Conservation (phyloP, 1,140 invertebrate species). For the Heliconius himera region DNA sequence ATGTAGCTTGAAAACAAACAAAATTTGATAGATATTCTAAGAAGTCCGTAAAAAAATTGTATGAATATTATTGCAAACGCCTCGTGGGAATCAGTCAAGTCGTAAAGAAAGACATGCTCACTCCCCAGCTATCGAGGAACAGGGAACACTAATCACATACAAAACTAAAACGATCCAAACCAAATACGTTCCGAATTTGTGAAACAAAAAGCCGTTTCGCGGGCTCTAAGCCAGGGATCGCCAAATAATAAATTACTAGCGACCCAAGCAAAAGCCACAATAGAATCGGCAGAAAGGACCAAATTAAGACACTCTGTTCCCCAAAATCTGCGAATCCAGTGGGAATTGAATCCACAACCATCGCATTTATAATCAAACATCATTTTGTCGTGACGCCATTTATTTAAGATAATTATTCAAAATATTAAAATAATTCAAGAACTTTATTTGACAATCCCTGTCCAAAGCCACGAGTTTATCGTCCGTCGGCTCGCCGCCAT, state of each 20-base stretch:
- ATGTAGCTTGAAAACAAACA: too few relatives aligned
- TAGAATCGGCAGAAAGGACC: too few relatives aligned
- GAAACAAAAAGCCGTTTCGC: constrained; percentile 45
- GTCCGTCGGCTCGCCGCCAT: constrained; percentile 48
- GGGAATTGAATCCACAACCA: too few relatives aligned
- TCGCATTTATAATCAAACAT: too few relatives aligned
- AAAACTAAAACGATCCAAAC: constrained; percentile 26
- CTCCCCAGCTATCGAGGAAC: constrained; percentile 1
- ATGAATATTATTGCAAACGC: background rate
- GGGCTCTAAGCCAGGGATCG: background rate
- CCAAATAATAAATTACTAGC: constrained; percentile 21
- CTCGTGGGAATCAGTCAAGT: constrained; percentile 13
- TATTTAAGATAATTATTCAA: background rate
- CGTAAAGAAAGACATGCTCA: constrained; percentile 16
- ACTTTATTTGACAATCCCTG: background rate
- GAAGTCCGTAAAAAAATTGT: background rate
- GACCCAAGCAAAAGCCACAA: too few relatives aligned
- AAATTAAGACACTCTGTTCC: too few relatives aligned
- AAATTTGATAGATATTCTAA: background rate
- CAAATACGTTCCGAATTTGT: constrained; percentile 30
- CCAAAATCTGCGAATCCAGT: too few relatives aligned
- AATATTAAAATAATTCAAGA: background rate
- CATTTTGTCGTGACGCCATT: too few relatives aligned
- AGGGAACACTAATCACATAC: constrained; percentile 16
- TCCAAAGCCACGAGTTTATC: constrained; percentile 49